Conservation (phyloP, 2,797 vertebrate species). For the Denticeps clupeoides region DNA sequence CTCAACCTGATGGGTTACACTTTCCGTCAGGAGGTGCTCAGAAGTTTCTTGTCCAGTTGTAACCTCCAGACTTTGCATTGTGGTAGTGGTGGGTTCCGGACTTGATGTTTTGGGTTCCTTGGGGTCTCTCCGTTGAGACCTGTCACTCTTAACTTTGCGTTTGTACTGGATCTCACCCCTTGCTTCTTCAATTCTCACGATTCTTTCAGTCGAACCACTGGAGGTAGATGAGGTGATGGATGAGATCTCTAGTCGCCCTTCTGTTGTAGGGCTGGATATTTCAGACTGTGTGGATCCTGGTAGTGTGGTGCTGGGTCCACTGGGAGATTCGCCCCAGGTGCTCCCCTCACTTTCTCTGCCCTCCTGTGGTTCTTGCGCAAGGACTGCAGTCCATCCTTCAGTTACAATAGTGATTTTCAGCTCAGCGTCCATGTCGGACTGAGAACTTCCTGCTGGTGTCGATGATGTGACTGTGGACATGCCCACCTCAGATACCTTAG, state of each 20-base stretch:
- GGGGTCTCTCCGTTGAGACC: background rate
- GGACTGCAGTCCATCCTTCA: background rate
- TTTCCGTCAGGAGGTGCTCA: background rate
- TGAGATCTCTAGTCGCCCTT: background rate
- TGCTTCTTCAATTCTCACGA: slow-evolving; percentile 46
- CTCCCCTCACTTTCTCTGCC: slow-evolving; percentile 20
- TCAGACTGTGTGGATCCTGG: background rate
- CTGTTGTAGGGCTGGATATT: background rate
- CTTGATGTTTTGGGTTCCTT: background rate
- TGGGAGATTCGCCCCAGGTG: slow-evolving; percentile 22
- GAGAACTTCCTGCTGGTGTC: background rate
- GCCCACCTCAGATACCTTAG: background rate
- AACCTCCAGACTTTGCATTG: background rate
- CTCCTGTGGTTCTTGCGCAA: slow-evolving; percentile 7
- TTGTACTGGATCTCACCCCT: slow-evolving; percentile 57
- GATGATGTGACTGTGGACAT: background rate
- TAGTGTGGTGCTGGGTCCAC: no score
- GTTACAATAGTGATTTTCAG: no score
- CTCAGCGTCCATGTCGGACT: no score
- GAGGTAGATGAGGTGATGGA: background rate
- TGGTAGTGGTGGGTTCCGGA: background rate
- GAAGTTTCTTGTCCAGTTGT: background rate
- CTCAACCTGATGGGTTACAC: background rate
- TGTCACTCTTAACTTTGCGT: background rate
- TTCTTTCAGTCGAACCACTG: slow-evolving; percentile 2